A percentile compares a stretch with the other conserved stretches of the same genome.
Evolutionary conservation across 1,140 invertebrate species (phyloP).

Genomic region (Leptoteleia sp.): DNA sequence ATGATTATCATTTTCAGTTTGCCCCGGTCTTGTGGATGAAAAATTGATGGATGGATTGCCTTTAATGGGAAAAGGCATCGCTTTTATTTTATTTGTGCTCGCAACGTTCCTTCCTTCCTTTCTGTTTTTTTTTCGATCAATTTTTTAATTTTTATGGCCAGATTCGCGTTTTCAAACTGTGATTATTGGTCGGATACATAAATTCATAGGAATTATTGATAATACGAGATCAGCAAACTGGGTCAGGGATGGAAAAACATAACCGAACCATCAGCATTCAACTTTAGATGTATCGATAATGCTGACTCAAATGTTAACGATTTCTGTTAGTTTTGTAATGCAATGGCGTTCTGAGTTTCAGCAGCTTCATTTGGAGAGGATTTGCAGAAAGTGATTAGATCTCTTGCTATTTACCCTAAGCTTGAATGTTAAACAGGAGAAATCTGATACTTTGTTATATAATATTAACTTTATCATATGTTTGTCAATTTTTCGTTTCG

Average conservation of each 20-base stretch:
- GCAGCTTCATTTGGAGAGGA: no score
- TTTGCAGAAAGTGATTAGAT: no score
- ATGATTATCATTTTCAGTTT: conserved; percentile 20
- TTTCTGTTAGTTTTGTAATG: background rate
- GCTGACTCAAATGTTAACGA: conserved; percentile 20
- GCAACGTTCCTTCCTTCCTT: background rate
- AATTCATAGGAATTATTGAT: conserved; percentile 60
- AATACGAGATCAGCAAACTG: conserved; percentile 38
- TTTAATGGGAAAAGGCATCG: conserved; percentile 1
- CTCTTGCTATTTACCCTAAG: no score
- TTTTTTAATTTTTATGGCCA: background rate
- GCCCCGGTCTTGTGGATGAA: background rate
- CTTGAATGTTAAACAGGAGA: no score
- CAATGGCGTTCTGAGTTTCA: background rate
- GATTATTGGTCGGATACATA: conserved; percentile 21
- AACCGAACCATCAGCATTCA: conserved; percentile 25
- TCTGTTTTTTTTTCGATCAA: background rate
- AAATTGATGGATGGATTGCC: conserved; percentile 4
- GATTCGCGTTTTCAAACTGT: conserved; percentile 7
- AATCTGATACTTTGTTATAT: no score
- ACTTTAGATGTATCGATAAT: conserved; percentile 35
- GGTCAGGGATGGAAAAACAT: conserved; percentile 54
- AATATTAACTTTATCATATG: no score
- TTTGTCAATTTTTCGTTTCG: no score
- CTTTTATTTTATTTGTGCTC: background rate